Percentiles rank a stretch among this genome's conserved stretches.
phyloP scores from a whole-genome alignment of 2,113 vertebrate species.

The Aptenodytes patagonicus region DNA sequence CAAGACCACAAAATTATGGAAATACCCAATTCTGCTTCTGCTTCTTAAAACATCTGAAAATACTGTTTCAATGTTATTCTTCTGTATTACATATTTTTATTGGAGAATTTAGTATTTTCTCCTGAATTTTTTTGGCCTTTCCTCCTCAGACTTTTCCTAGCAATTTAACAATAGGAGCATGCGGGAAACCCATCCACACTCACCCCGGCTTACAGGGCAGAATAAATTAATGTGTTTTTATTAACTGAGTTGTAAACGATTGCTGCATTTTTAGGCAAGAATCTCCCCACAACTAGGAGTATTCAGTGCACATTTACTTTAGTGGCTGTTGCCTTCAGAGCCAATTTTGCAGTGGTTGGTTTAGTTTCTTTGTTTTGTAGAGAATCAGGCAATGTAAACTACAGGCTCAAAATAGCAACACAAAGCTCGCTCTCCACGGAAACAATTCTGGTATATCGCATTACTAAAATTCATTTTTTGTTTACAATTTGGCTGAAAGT shows the following conservation, averaged over 20 bases:
- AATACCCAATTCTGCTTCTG: neutral
- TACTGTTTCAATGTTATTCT: neutral
- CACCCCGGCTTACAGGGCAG: neutral
- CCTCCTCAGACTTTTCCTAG: neutral
- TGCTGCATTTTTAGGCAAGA: neutral
- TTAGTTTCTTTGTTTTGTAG: constrained; percentile 3
- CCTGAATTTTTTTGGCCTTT: neutral
- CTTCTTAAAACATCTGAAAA: neutral
- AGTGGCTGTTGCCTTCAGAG: neutral
- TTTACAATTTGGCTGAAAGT: constrained; percentile 1
- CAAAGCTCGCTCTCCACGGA: constrained; percentile 19
- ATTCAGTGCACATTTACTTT: neutral
- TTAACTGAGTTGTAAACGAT: neutral
- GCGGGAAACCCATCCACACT: neutral
- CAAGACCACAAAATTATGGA: neutral
- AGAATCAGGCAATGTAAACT: neutral
- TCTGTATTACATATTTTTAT: neutral
- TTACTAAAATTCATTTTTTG: constrained; percentile 29
- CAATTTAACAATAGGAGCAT: neutral
- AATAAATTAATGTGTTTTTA: neutral
- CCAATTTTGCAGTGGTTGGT: neutral
- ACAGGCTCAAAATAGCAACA: constrained; percentile 10
- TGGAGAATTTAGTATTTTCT: neutral
- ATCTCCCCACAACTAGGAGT: neutral
- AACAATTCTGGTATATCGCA: neutral